Percentiles rank a stretch among this genome's conserved stretches.
These are phyloP conservation scores for Diceros bicornis DNA, from an alignment of 2,797 vertebrate species.

Conservation along the genomic window DNA sequence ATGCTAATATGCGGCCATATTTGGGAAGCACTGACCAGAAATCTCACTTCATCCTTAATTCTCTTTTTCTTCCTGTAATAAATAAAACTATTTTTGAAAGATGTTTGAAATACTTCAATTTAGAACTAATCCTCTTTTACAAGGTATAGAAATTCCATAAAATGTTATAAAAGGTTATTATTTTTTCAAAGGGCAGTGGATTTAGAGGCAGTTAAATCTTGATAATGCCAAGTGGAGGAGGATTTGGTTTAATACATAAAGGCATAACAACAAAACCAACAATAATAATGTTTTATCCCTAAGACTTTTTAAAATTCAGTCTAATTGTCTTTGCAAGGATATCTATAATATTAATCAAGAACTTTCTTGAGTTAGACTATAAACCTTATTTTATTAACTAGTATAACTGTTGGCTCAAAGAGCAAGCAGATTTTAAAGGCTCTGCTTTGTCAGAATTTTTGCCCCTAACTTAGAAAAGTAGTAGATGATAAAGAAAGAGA, in stretches of 20 bases:
- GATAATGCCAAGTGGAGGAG: background rate
- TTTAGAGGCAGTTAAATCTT: background rate
- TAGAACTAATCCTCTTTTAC: background rate
- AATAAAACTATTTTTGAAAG: background rate
- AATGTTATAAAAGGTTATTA: background rate
- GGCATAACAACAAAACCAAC: too few relatives aligned
- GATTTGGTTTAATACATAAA: background rate
- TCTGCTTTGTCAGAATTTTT: background rate
- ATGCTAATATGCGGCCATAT: accelerated
- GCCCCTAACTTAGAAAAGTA: background rate
- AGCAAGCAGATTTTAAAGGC: background rate
- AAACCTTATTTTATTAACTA: background rate
- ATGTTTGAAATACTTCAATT: background rate
- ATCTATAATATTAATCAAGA: background rate
- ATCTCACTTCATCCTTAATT: background rate
- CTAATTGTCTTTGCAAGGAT: background rate
- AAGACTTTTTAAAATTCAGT: background rate
- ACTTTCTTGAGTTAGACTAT: background rate
- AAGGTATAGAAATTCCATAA: background rate
- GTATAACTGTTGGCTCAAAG: background rate
- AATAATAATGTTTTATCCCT: background rate
- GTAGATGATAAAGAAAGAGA: too few relatives aligned
- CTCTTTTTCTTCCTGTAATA: too few relatives aligned
- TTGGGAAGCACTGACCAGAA: background rate
- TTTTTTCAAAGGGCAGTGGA: background rate